Percentiles rank a stretch among this genome's conserved stretches.
phyloP scores from a whole-genome alignment of 2,113 vertebrate species.

The Cygnus atratus region DNA sequence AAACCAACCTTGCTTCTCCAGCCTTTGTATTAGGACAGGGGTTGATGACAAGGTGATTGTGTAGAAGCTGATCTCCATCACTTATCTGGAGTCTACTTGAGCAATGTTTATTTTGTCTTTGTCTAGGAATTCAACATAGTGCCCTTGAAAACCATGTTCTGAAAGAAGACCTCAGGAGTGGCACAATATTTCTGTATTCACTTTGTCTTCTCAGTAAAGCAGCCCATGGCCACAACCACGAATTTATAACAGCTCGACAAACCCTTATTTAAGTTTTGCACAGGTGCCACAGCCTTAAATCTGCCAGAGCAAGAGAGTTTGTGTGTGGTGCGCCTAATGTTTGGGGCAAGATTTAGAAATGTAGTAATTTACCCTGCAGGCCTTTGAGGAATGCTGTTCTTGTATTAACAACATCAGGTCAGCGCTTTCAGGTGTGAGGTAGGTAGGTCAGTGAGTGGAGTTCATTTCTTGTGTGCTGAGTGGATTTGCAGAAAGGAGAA shows the following conservation, averaged over 20 bases:
- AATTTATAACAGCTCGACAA: background rate
- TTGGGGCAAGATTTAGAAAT: background rate
- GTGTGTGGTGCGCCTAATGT: fast-evolving
- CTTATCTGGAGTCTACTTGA: background rate
- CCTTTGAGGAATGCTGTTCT: background rate
- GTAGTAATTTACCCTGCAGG: background rate
- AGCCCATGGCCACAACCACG: background rate
- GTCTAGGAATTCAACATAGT: background rate
- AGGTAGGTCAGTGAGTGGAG: background rate
- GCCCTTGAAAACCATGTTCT: background rate
- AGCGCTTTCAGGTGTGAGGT: background rate
- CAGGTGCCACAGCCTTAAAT: background rate
- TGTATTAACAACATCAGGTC: background rate
- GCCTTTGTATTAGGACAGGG: background rate
- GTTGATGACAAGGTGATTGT: background rate
- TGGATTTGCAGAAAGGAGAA: background rate
- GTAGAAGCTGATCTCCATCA: background rate
- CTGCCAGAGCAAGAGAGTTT: background rate
- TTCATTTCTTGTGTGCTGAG: background rate
- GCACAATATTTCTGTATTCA: background rate
- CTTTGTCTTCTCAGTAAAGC: background rate
- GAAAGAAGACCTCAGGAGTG: background rate
- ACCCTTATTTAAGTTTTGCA: background rate
- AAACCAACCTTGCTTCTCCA: background rate
- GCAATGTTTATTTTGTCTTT: background rate